phyloP scores from a whole-genome alignment of 2,888 invertebrate species.

The Diplolepis rosae region DNA sequence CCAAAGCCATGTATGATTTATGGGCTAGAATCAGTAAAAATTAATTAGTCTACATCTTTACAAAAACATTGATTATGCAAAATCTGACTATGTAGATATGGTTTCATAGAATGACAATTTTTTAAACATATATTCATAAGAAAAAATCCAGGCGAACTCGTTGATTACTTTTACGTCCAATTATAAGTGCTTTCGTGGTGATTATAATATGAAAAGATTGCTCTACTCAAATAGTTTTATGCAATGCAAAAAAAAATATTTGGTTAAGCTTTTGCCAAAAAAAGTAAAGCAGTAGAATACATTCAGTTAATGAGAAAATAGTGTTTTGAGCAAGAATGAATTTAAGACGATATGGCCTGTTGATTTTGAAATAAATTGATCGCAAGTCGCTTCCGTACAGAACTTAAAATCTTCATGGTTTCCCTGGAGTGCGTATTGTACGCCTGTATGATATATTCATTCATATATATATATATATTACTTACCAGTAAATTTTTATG shows the following conservation, averaged over 20 bases:
- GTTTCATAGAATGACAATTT: slow-evolving; percentile 14
- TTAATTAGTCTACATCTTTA: slow-evolving; percentile 26
- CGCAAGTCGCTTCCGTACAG: not conserved
- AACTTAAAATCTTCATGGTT: not conserved
- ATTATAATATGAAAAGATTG: not conserved
- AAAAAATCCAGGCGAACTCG: not conserved
- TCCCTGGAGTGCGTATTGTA: not conserved
- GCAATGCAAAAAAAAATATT: not conserved
- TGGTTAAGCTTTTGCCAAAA: not conserved
- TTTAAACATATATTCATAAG: not conserved
- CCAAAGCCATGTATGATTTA: slow-evolving; percentile 14
- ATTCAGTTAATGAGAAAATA: not conserved
- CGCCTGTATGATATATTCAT: not conserved
- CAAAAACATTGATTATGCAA: slow-evolving; percentile 23
- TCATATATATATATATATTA: slow-evolving; percentile 3
- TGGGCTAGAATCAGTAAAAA: slow-evolving; percentile 25
- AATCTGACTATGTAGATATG: slow-evolving; percentile 22
- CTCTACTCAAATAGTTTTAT: not conserved
- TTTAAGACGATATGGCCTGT: not conserved
- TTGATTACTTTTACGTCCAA: not conserved
- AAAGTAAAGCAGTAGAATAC: slow-evolving; percentile 3
- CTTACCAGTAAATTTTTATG: slow-evolving; percentile 14
- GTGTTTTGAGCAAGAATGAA: not conserved
- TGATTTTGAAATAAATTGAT: not conserved
- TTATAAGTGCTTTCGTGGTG: not conserved